phyloP scores from a whole-genome alignment of 2,113 vertebrate species.

The Antigone vipio region DNA sequence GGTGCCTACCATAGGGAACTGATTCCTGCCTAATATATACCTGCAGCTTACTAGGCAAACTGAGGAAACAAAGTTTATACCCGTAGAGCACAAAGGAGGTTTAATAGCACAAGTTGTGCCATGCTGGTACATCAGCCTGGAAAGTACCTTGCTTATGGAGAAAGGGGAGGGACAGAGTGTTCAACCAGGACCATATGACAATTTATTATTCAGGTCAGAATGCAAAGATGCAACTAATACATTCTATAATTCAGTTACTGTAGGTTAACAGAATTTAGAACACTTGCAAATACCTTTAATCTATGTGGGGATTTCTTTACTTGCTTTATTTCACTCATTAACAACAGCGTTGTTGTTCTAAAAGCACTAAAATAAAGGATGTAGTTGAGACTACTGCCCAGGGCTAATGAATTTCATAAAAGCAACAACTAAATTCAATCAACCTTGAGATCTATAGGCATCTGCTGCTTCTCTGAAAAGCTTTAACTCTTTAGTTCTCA shows the following conservation, averaged over 20 bases:
- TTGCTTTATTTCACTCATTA: conserved; percentile 59
- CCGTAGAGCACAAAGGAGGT: background rate
- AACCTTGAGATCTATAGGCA: conserved; percentile 50
- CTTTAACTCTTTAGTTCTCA: conserved; percentile 49
- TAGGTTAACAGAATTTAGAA: conserved; percentile 12
- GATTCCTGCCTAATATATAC: background rate
- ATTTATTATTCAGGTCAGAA: background rate
- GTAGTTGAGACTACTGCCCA: conserved; percentile 32
- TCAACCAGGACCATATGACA: background rate
- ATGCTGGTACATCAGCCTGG: background rate
- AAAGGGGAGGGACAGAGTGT: background rate
- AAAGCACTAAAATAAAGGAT: conserved; percentile 47
- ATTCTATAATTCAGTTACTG: background rate
- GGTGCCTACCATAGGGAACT: background rate
- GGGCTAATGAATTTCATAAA: conserved; percentile 60
- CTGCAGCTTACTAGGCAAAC: background rate
- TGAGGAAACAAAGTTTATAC: background rate
- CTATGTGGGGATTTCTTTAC: conserved; percentile 29
- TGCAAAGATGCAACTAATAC: background rate
- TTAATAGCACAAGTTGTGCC: background rate
- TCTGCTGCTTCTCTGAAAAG: conserved; percentile 31
- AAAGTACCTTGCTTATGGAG: background rate
- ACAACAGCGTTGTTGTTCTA: conserved; percentile 22
- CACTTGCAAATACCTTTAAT: conserved; percentile 25
- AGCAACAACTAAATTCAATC: conserved; percentile 47